Percentiles rank a stretch among this genome's conserved stretches.
phyloP scores from a whole-genome alignment of 1,140 invertebrate genomes.

The Pseudomyrmex sp. region DNA sequence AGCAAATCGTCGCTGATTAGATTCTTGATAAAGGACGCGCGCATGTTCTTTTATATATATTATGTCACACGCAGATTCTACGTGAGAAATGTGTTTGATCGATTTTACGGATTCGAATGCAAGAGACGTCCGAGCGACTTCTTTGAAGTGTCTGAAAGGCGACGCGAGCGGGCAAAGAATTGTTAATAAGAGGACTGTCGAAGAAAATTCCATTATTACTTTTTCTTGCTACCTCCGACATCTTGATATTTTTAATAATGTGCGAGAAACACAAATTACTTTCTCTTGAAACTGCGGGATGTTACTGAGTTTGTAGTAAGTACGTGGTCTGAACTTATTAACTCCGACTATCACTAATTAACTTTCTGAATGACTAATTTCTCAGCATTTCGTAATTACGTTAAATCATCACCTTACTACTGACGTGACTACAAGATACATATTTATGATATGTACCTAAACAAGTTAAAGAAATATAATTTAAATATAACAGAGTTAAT shows the following conservation, averaged over 20 bases:
- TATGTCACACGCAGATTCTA: not conserved
- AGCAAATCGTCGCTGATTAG: not conserved
- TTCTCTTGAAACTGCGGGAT: not conserved
- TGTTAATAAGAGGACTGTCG: slow-evolving; percentile 7
- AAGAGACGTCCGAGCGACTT: not conserved
- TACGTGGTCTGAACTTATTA: not conserved
- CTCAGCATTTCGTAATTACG: not conserved
- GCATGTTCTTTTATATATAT: no score
- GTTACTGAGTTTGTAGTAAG: not conserved
- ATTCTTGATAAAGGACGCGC: not conserved
- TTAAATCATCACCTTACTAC: not conserved
- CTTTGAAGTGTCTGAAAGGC: slow-evolving; percentile 4
- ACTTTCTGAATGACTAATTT: slow-evolving; percentile 1
- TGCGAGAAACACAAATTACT: slow-evolving; percentile 7
- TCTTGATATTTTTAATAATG: not conserved
- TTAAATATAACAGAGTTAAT: slow-evolving; percentile 9
- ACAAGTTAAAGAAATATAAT: not conserved
- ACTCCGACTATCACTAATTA: not conserved
- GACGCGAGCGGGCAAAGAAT: slow-evolving; percentile 2
- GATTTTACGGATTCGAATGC: not conserved
- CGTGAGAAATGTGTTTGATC: slow-evolving; percentile 9
- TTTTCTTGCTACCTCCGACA: not conserved
- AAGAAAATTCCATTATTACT: slow-evolving; percentile 43
- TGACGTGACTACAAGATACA: no score
- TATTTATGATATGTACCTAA: no score